A percentile compares a stretch with the other conserved stretches of the same genome.
Evolutionary conservation across 2,888 invertebrate species (phyloP).

Genomic region (Eristalis arbustorum): DNA sequence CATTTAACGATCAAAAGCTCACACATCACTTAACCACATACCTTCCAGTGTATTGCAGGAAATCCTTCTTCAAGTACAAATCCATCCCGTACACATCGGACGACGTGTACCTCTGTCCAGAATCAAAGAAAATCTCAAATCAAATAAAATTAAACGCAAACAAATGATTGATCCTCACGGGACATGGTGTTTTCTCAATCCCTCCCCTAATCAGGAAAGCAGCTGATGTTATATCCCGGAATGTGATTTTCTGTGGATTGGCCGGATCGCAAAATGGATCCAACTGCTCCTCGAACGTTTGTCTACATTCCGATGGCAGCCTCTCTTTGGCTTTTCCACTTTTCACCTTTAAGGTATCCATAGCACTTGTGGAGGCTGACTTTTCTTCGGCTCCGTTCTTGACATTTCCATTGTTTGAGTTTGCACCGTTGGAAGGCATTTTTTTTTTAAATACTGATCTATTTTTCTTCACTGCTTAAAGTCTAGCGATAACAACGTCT

Average conservation of each 20-base stretch:
- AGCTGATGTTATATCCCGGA: slow-evolving; percentile 94
- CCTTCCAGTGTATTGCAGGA: slow-evolving; percentile 97
- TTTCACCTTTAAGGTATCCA: slow-evolving; percentile 24
- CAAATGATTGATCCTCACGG: slow-evolving; percentile 79
- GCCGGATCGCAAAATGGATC: slow-evolving; percentile 85
- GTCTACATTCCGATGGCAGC: neutral
- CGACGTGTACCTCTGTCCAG: slow-evolving; percentile 88
- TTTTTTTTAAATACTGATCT: neutral
- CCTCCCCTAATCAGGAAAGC: slow-evolving; percentile 93
- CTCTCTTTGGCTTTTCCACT: neutral
- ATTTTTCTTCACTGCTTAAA: neutral
- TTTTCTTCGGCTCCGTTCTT: slow-evolving; percentile 13
- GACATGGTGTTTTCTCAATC: slow-evolving; percentile 91
- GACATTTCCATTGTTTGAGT: neutral
- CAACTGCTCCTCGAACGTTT: slow-evolving; percentile 72
- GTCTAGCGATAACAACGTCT: slow-evolving; percentile 19
- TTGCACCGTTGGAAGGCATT: slow-evolving; percentile 26
- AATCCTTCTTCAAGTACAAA: slow-evolving; percentile 96
- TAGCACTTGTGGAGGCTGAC: neutral
- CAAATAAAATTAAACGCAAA: slow-evolving; percentile 1
- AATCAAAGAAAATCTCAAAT: slow-evolving; percentile 7
- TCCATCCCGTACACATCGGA: slow-evolving; percentile 90
- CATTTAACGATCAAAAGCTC: neutral
- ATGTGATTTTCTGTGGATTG: slow-evolving; percentile 86
- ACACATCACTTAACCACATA: slow-evolving; percentile 76